Percentiles rank a stretch among this genome's conserved stretches.
Evolutionary conservation across 2,888 invertebrate genomes (phyloP).

Genomic region (Melikaiella ostensackeni): DNA sequence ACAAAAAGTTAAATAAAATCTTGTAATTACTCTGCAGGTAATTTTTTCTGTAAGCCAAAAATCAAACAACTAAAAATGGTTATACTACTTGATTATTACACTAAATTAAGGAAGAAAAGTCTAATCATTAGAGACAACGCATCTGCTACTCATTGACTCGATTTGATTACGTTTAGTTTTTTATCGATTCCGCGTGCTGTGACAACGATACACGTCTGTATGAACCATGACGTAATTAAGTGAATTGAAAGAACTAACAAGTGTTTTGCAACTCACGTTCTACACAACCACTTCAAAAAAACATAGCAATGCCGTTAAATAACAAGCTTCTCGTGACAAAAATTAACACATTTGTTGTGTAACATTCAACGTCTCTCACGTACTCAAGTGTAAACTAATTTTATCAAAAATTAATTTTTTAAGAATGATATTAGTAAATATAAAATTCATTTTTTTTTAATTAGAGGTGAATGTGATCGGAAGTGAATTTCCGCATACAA

Average conservation of each 20-base stretch:
- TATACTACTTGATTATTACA: neutral
- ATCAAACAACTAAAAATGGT: neutral
- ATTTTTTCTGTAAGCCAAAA: neutral
- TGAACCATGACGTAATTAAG: conserved; percentile 28
- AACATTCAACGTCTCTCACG: neutral
- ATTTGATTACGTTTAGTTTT: conserved; percentile 20
- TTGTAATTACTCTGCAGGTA: neutral
- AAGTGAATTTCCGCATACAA: neutral
- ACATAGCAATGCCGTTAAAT: conserved; percentile 20
- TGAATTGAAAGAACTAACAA: conserved; percentile 19
- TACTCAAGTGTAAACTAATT: neutral
- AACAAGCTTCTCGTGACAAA: neutral
- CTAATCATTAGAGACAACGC: neutral
- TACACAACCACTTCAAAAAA: neutral
- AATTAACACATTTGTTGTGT: conserved; percentile 16
- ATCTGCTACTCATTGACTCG: conserved; percentile 10
- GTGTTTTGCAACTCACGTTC: conserved; percentile 24
- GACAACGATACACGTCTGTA: conserved; percentile 7
- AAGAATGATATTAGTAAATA: neutral
- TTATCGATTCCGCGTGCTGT: conserved; percentile 21
- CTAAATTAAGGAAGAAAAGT: neutral
- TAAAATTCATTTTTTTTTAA: neutral
- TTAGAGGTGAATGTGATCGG: neutral
- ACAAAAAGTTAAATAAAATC: neutral
- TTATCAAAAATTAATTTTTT: neutral